Evolutionary conservation across 2,797 vertebrate genomes (phyloP).

Genomic region (Halcyon smyrnensis): DNA sequence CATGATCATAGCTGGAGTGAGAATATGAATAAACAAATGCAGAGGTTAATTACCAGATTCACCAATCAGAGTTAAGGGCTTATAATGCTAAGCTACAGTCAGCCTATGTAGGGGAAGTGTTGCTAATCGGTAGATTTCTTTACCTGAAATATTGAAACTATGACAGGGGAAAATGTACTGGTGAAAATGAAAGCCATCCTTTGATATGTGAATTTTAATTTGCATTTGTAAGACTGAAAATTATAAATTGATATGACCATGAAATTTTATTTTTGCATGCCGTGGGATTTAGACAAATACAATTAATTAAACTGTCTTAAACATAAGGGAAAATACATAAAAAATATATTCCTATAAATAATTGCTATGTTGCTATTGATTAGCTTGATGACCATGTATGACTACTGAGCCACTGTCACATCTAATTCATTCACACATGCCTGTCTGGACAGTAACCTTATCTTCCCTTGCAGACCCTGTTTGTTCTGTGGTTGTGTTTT

Average conservation of each 20-base stretch:
- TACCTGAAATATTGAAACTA: neutral
- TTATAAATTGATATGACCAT: neutral
- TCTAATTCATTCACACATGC: neutral
- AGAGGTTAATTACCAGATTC: neutral
- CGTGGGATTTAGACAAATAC: neutral
- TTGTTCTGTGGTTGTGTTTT: neutral
- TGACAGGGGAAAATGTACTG: neutral
- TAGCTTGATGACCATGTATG: rapidly evolving
- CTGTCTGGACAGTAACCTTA: neutral
- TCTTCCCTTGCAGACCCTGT: neutral
- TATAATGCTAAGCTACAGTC: neutral
- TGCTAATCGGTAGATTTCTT: neutral
- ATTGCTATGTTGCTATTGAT: neutral
- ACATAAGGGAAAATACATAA: neutral
- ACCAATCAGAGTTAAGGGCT: neutral
- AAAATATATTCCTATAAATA: neutral
- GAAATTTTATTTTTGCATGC: neutral
- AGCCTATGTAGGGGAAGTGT: neutral
- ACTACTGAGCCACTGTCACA: neutral
- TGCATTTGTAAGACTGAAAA: neutral
- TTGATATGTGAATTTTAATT: constrained; percentile 29
- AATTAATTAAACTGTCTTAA: neutral
- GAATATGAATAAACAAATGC: neutral
- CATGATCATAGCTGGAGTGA: neutral
- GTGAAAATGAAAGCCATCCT: neutral